phyloP scores from a whole-genome alignment of 2,888 invertebrate genomes.

The Eudasyphora cyanicolor region DNA sequence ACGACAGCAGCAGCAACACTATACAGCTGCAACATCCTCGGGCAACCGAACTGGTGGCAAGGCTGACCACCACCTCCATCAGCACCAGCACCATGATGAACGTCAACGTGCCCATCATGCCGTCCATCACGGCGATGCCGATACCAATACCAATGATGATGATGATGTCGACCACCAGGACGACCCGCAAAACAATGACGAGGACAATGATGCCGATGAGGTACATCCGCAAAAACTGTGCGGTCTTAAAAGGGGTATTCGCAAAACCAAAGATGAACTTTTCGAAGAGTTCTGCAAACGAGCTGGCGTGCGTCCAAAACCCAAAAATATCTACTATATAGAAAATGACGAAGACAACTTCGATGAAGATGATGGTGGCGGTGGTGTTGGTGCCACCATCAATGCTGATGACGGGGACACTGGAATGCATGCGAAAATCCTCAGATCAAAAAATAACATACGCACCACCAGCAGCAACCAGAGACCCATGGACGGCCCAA shows the following conservation, averaged over 20 bases:
- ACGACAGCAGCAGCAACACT: constrained; percentile 5
- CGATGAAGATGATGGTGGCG: constrained; percentile 52
- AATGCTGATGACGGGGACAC: constrained; percentile 31
- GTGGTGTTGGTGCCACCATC: constrained; percentile 65
- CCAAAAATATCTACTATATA: constrained; percentile 79
- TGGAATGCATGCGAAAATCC: constrained; percentile 50
- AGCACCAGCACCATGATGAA: not conserved
- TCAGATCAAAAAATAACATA: constrained; percentile 41
- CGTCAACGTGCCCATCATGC: not conserved
- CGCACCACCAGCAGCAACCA: constrained; percentile 52
- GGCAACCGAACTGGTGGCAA: too few species aligned
- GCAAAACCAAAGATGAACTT: constrained; percentile 79
- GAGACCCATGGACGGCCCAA: constrained; percentile 44
- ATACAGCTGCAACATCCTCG: constrained; percentile 18
- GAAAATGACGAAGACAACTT: constrained; percentile 67
- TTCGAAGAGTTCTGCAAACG: constrained; percentile 79
- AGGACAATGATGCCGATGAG: constrained; percentile 65
- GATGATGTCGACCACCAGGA: constrained; percentile 47
- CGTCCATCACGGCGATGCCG: not conserved
- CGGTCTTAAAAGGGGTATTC: constrained; percentile 76
- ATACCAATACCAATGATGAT: not conserved
- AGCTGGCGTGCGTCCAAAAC: constrained; percentile 77
- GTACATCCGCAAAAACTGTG: constrained; percentile 71
- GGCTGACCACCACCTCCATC: constrained; percentile 25
- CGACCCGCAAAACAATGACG: constrained; percentile 41